Percentiles rank a stretch among this genome's conserved stretches.
phyloP scores from a whole-genome alignment of 2,113 vertebrate species.

The Benthochromis sp. region DNA sequence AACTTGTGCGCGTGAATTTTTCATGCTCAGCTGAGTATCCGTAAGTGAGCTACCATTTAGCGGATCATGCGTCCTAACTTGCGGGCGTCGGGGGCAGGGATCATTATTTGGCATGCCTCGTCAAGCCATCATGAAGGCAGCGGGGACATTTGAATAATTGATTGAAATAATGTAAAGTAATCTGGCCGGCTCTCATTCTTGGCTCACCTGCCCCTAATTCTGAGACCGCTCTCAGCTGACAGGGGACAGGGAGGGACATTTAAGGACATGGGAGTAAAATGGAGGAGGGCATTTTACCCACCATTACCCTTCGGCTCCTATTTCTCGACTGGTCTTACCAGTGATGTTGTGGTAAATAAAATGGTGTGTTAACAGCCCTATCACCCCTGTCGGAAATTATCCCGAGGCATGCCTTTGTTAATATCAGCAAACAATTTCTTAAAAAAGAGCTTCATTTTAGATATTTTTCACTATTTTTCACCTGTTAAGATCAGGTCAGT shows the following conservation, averaged over 20 bases:
- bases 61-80: not conserved
- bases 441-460: accelerated
- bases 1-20: not conserved
- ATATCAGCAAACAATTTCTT: not conserved
- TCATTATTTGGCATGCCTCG: slow-evolving; percentile 46
- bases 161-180: slow-evolving; percentile 79
- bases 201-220: slow-evolving; percentile 61
- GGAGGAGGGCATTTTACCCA: slow-evolving; percentile 61
- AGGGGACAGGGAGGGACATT: slow-evolving; percentile 53
- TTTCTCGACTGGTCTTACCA: slow-evolving; percentile 32
- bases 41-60: not conserved
- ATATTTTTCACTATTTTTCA: not conserved
- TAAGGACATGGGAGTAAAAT: slow-evolving; percentile 64
- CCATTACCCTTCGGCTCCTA: slow-evolving; percentile 49
- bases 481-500: not conserved
- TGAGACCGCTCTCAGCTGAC: slow-evolving; percentile 52
- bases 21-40: not conserved
- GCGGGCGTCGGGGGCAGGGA: not conserved
- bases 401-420: not conserved
- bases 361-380: slow-evolving; percentile 2
- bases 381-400: not conserved
- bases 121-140: slow-evolving; percentile 52
- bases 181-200: slow-evolving; percentile 67
- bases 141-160: slow-evolving; percentile 74
- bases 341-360: slow-evolving; percentile 35